phyloP scores from a whole-genome alignment of 1,140 invertebrate genomes.

The Eumeta japonica region DNA sequence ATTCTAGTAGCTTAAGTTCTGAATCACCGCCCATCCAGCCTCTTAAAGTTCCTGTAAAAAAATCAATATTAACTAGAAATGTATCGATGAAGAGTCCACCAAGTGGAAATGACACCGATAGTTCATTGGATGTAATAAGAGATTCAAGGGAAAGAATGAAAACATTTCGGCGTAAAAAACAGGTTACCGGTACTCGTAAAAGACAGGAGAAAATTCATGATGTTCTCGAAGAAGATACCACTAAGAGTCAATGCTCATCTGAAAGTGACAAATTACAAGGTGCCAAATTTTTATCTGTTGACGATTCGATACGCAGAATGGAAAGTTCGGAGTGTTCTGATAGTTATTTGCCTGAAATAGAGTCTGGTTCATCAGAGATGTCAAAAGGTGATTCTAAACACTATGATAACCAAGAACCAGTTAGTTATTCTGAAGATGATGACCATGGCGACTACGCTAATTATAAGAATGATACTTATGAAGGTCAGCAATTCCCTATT shows the following conservation, averaged over 20 bases:
- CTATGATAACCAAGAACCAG: slow-evolving; percentile 50
- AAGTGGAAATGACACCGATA: slow-evolving; percentile 69
- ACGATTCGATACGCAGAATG: slow-evolving; percentile 39
- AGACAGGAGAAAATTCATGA: slow-evolving; percentile 59
- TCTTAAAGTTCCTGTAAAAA: slow-evolving; percentile 59
- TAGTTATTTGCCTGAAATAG: slow-evolving; percentile 66
- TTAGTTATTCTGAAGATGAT: slow-evolving; percentile 59
- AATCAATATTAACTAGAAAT: slow-evolving; percentile 50
- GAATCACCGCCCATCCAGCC: slow-evolving; percentile 66
- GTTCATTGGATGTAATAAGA: slow-evolving; percentile 64
- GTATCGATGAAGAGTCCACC: slow-evolving; percentile 63
- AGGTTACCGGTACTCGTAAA: slow-evolving; percentile 58
- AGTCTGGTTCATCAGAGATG: slow-evolving; percentile 63
- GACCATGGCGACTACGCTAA: slow-evolving; percentile 48
- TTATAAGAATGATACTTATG: slow-evolving; percentile 38
- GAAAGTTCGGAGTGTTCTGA: slow-evolving; percentile 65
- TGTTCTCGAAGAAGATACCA: slow-evolving; percentile 55
- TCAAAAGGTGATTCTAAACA: slow-evolving; percentile 57
- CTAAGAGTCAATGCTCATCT: slow-evolving; percentile 53
- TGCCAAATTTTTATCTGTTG: slow-evolving; percentile 35
- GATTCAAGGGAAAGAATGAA: slow-evolving; percentile 61
- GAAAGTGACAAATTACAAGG: slow-evolving; percentile 55
- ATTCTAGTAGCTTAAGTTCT: slow-evolving; percentile 68
- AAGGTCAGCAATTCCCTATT: slow-evolving; percentile 40
- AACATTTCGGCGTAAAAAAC: slow-evolving; percentile 64